Evolutionary conservation across 2,113 vertebrate genomes (phyloP).

Genomic region (Tachycineta bicolor): DNA sequence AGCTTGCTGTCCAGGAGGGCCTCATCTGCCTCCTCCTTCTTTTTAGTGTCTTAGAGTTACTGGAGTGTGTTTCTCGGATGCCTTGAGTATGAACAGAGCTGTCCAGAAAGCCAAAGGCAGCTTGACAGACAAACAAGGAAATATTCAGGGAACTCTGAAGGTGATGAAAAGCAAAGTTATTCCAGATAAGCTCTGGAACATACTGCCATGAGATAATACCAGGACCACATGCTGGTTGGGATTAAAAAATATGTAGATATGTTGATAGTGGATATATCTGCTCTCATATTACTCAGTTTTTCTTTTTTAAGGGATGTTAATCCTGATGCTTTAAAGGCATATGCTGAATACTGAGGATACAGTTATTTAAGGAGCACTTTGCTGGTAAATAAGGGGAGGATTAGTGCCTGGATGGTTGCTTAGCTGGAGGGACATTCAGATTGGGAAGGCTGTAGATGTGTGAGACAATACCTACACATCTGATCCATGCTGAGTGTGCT

Average conservation of each 20-base stretch:
- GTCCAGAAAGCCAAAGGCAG: neutral
- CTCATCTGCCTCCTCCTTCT: neutral
- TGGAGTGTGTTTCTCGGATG: neutral
- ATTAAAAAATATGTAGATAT: slow-evolving; percentile 51
- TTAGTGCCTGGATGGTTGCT: neutral
- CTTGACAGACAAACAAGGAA: neutral
- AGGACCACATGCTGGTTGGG: slow-evolving; percentile 7
- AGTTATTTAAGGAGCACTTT: slow-evolving; percentile 37
- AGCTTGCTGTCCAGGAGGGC: neutral
- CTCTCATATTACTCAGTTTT: slow-evolving; percentile 33
- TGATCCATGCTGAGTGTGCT: neutral
- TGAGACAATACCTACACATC: neutral
- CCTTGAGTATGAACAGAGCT: neutral
- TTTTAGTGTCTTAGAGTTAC: neutral
- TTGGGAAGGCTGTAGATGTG: neutral
- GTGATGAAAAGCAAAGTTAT: slow-evolving; percentile 53
- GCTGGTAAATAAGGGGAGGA: neutral
- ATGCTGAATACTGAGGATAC: neutral
- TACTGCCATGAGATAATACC: slow-evolving; percentile 24
- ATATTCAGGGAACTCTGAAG: slow-evolving; percentile 22
- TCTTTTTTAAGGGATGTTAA: slow-evolving; percentile 39
- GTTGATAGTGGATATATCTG: slow-evolving; percentile 52
- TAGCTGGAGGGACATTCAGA: neutral
- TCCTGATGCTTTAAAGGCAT: slow-evolving; percentile 18
- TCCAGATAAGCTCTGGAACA: slow-evolving; percentile 47